Conservation (phyloP, 2,888 invertebrate species). For the Dryomyza anilis region DNA sequence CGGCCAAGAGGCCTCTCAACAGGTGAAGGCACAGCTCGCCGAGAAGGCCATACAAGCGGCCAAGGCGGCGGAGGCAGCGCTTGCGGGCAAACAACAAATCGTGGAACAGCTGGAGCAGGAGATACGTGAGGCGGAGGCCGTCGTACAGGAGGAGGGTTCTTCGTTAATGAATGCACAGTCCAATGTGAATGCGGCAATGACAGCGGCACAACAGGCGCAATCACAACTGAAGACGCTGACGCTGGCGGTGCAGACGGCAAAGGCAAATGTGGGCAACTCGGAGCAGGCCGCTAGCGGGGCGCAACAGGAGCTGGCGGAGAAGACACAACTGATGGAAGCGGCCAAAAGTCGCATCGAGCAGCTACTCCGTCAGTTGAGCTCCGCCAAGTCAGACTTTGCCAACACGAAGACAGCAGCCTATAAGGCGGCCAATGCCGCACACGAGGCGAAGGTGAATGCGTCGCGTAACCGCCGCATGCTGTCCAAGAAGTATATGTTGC, state of each 20-base stretch:
- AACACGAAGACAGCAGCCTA: slow-evolving; percentile 73
- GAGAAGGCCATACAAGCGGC: slow-evolving; percentile 75
- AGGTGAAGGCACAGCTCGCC: slow-evolving; percentile 73
- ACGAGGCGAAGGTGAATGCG: slow-evolving; percentile 65
- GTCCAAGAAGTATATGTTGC: slow-evolving; percentile 15
- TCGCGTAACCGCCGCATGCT: slow-evolving; percentile 29
- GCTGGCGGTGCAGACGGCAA: slow-evolving; percentile 63
- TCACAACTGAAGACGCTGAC: slow-evolving; percentile 64
- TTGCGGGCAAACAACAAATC: slow-evolving; percentile 72
- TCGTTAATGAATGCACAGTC: slow-evolving; percentile 69
- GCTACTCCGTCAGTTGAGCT: slow-evolving; percentile 68
- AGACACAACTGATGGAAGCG: slow-evolving; percentile 71
- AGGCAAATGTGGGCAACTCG: slow-evolving; percentile 66
- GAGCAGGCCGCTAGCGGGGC: slow-evolving; percentile 69
- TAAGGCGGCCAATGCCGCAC: slow-evolving; percentile 71
- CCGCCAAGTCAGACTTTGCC: slow-evolving; percentile 68
- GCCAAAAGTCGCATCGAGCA: slow-evolving; percentile 71
- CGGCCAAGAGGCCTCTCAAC: slow-evolving; percentile 74
- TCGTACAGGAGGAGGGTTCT: slow-evolving; percentile 67
- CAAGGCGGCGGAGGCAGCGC: slow-evolving; percentile 73
- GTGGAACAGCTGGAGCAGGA: slow-evolving; percentile 73
- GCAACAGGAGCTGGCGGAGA: slow-evolving; percentile 68
- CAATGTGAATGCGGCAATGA: slow-evolving; percentile 69
- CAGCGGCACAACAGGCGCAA: slow-evolving; percentile 68
- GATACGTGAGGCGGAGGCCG: slow-evolving; percentile 70